Conservation (phyloP, 1,140 invertebrate species). For the Varroa destructor region DNA sequence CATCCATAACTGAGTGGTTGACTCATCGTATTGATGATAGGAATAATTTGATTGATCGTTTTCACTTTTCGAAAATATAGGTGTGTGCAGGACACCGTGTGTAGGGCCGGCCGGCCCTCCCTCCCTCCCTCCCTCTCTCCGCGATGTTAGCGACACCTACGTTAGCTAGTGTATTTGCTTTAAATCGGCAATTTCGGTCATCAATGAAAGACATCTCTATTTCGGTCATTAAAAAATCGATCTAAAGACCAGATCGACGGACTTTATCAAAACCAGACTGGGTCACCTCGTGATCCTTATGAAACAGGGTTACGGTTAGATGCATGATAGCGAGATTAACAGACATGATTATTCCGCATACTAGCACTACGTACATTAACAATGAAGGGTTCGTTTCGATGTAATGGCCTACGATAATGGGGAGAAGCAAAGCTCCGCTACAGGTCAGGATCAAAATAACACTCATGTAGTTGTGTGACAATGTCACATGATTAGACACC, state of each 20-base stretch:
- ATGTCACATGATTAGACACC: conserved; percentile 43
- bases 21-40: too few species aligned
- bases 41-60: too few species aligned
- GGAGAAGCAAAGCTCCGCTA: conserved; percentile 44
- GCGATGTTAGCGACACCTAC: too few species aligned
- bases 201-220: not conserved
- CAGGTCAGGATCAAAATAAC: conserved; percentile 43
- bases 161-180: too few species aligned
- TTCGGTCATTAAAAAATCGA: not conserved
- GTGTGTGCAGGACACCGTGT: too few species aligned
- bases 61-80: too few species aligned
- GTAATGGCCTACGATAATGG: conserved; percentile 39
- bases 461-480: conserved; percentile 44
- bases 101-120: too few species aligned
- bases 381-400: conserved; percentile 38
- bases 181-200: not conserved
- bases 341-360: conserved; percentile 7
- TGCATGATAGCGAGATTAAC: conserved; percentile 19
- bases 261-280: not conserved
- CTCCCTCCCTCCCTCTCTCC: too few species aligned
- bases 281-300: not conserved
- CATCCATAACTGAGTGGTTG: too few species aligned
- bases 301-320: conserved; percentile 13
- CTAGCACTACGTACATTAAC: conserved; percentile 37
- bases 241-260: conserved; percentile 10